These are phyloP conservation scores for Peribatodes rhomboidaria DNA, from an alignment of 2,888 invertebrate species.

Conservation along the genomic window DNA sequence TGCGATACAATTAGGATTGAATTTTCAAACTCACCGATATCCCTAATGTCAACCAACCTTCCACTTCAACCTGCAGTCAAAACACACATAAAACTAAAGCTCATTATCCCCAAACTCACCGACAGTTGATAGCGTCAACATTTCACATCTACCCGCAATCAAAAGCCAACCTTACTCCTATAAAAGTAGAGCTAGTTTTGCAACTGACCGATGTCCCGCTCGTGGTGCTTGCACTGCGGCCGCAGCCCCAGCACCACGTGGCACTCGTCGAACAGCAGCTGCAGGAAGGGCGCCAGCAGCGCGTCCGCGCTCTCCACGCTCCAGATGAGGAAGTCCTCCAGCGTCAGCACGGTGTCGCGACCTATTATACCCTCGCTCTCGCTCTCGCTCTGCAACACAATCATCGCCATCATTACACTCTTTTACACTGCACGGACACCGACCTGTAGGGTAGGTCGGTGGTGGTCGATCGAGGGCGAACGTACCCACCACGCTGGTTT, in stretches of 20 bases:
- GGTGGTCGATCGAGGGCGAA: too few relatives aligned
- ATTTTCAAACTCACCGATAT: slow-evolving; percentile 12
- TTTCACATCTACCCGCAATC: too few relatives aligned
- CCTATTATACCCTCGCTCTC: slow-evolving; percentile 56
- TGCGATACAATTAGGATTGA: neutral
- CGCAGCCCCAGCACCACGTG: slow-evolving; percentile 94
- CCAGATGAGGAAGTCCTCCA: slow-evolving; percentile 96
- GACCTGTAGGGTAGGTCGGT: too few relatives aligned
- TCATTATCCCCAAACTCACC: slow-evolving; percentile 3
- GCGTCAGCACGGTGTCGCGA: slow-evolving; percentile 76
- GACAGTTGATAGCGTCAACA: too few relatives aligned
- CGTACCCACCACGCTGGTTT: too few relatives aligned
- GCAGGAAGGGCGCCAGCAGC: slow-evolving; percentile 90
- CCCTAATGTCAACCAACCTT: too few relatives aligned
- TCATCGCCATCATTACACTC: too few relatives aligned
- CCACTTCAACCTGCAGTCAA: too few relatives aligned
- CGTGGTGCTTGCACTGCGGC: slow-evolving; percentile 93
- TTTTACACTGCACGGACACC: too few relatives aligned
- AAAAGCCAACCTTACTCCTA: too few relatives aligned
- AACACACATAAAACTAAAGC: too few relatives aligned
- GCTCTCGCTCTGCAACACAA: slow-evolving; percentile 19
- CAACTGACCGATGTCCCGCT: slow-evolving; percentile 73
- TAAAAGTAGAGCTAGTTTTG: too few relatives aligned
- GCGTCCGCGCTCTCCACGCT: slow-evolving; percentile 89
- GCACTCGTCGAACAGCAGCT: slow-evolving; percentile 92